A percentile compares a stretch with the other conserved stretches of the same genome.
Evolutionary conservation across 1,140 invertebrate genomes (phyloP).

Genomic region (Dreissena polymorpha): DNA sequence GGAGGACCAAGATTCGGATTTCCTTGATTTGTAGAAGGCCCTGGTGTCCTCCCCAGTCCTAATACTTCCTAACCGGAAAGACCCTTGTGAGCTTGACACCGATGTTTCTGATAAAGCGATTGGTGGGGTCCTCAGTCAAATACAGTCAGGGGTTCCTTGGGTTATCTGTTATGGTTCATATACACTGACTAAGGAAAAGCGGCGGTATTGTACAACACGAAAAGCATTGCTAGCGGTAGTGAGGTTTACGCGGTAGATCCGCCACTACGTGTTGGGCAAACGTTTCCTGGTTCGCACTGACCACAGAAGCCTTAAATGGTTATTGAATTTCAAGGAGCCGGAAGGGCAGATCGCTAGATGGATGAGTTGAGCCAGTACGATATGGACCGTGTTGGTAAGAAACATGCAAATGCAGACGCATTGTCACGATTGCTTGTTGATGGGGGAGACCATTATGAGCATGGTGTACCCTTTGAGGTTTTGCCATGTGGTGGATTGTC

Average conservation of each 20-base stretch:
- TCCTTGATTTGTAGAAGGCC: not conserved
- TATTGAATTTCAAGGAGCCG: slow-evolving; percentile 41
- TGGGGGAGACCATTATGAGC: too few relatives aligned
- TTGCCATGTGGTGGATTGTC: not conserved
- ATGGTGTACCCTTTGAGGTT: too few relatives aligned
- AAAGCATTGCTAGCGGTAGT: slow-evolving; percentile 34
- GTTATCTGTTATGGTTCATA: not conserved
- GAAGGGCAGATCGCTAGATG: slow-evolving; percentile 43
- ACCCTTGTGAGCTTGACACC: too few relatives aligned
- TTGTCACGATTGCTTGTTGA: too few relatives aligned
- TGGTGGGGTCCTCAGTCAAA: too few relatives aligned
- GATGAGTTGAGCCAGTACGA: slow-evolving; percentile 47
- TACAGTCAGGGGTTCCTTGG: not conserved
- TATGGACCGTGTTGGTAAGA: not conserved
- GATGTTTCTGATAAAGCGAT: too few relatives aligned
- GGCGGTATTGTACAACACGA: slow-evolving; percentile 76
- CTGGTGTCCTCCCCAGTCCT: not conserved
- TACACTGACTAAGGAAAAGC: slow-evolving; percentile 70
- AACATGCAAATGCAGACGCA: too few relatives aligned
- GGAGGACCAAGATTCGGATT: not conserved
- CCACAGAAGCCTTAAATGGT: slow-evolving; percentile 10
- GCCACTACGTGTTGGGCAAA: slow-evolving; percentile 41
- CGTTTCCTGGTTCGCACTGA: slow-evolving; percentile 33
- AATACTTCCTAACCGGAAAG: not conserved
- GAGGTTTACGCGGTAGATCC: slow-evolving; percentile 31